Base-by-base conservation (phyloP, 2,888 invertebrate genomes). In the Pristionchus fissidentatus region DNA sequence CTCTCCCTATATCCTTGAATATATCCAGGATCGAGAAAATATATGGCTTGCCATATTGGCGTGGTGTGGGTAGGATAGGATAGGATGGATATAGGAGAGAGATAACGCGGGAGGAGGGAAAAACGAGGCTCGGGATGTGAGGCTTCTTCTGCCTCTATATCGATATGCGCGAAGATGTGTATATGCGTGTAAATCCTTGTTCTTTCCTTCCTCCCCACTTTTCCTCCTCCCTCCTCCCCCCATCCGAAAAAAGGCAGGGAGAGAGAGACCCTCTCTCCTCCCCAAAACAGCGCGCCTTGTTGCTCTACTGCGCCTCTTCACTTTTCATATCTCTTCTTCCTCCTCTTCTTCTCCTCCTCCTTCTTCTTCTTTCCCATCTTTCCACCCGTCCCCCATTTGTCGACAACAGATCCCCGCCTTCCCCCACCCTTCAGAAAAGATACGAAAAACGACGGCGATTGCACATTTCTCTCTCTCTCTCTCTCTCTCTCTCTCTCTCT, bases 291-390 rank as follows among this genome's bases (percentile, higher is more conserved):
- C 19, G 49, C 19, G 13, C 49, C 49, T 49, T 49, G 13, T 10
- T 49, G 10, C 13, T 49, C 19, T 49, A 49, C 19, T n/a, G n/a
- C 35, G 22, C 41, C 38, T 73, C 73, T 73, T 73, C 73, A 73
- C 43, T 62, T 73, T 73, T 73, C 73, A 73, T 73, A 38, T 73
- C 41, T 43, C 43, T 49, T 77, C 32, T 52, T 49, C 77, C 49
- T 77, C 52, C 32, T 52, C 29, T 49, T 49, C 52, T 60, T 46
- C 77, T 77, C 38, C 75, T 49, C 22, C 52, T 46, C 38, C 35
- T 46, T 77, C 77, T 29, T 49, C 77, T 73, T 73, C 73, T n/a
- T 38, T 52, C 52, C 22, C 22, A 15, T 46, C 26, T 32, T 19
- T 77, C 77, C 32, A 22, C 7, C 29, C 26, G 7, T 75, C 29